These are phyloP conservation scores for Episyrphus balteatus DNA, from an alignment of 1,140 invertebrate genomes.

Conservation along the genomic window DNA sequence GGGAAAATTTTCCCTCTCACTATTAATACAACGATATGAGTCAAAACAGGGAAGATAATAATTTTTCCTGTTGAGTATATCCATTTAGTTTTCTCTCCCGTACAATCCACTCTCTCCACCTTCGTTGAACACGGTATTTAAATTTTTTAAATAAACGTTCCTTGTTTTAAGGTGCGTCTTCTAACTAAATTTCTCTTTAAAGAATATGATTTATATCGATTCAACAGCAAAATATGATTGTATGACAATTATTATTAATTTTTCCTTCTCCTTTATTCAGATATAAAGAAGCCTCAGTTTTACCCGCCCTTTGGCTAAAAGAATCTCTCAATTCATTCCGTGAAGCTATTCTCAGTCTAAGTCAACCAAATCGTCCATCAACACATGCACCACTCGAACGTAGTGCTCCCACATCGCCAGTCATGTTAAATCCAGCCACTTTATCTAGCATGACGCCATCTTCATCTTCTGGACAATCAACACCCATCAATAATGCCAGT, in stretches of 20 bases:
- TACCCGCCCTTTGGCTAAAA: slow-evolving; percentile 58
- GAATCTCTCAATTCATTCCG: slow-evolving; percentile 55
- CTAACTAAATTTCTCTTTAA: too few relatives aligned
- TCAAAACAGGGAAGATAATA: too few relatives aligned
- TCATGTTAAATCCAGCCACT: slow-evolving; percentile 21
- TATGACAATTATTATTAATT: too few relatives aligned
- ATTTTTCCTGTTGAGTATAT: not conserved
- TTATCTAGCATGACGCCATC: slow-evolving; percentile 13
- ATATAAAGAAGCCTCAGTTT: slow-evolving; percentile 50
- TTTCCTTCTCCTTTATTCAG: slow-evolving; percentile 1
- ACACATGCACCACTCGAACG: slow-evolving; percentile 44
- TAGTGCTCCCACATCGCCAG: slow-evolving; percentile 31
- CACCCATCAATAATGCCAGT: slow-evolving; percentile 1
- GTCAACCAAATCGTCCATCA: slow-evolving; percentile 46
- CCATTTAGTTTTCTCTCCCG: not conserved
- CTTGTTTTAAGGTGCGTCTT: too few relatives aligned
- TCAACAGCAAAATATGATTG: too few relatives aligned
- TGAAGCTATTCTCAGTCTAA: slow-evolving; percentile 50
- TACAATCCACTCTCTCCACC: too few relatives aligned
- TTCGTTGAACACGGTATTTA: too few relatives aligned
- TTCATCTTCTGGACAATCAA: not conserved
- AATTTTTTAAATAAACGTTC: too few relatives aligned
- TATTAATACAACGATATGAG: too few relatives aligned
- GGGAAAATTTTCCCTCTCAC: too few relatives aligned
- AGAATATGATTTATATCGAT: not conserved